phyloP scores from a whole-genome alignment of 2,113 vertebrate species.

The Dipodomys stephensi region DNA sequence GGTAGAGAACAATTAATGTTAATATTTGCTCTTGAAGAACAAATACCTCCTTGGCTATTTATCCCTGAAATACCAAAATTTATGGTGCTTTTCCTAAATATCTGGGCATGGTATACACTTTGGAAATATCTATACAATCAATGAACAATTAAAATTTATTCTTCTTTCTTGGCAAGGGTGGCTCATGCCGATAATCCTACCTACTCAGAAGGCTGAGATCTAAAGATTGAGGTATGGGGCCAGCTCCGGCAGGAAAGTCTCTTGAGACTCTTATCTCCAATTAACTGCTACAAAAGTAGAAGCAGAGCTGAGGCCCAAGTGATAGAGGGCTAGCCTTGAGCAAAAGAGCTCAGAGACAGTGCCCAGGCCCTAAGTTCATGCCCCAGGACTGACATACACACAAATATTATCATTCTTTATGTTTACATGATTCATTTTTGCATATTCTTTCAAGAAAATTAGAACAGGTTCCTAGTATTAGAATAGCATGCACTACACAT shows the following conservation, averaged over 20 bases:
- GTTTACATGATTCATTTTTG: slow-evolving; percentile 8
- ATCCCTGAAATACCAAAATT: not conserved
- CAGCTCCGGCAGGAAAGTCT: too few species aligned
- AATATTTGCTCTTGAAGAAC: not conserved
- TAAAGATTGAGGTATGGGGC: too few species aligned
- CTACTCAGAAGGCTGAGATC: too few species aligned
- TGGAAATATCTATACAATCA: not conserved
- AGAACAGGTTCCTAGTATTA: not conserved
- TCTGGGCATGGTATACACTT: not conserved
- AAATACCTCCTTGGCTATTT: not conserved
- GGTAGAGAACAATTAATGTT: not conserved
- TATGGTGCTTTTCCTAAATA: not conserved
- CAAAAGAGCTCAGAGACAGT: too few species aligned
- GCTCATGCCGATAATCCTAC: too few species aligned
- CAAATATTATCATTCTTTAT: not conserved
- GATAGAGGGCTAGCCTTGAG: too few species aligned
- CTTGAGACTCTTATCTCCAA: too few species aligned
- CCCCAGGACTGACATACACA: too few species aligned
- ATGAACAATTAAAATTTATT: not conserved
- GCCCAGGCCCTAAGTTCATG: too few species aligned
- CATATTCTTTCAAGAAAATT: not conserved
- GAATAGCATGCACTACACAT: not conserved
- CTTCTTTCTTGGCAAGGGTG: not conserved
- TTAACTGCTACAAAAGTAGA: too few species aligned
- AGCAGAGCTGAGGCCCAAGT: too few species aligned